Base-by-base conservation (phyloP, 2,113 vertebrate genomes). In the Beaufortia kweichowensis region DNA sequence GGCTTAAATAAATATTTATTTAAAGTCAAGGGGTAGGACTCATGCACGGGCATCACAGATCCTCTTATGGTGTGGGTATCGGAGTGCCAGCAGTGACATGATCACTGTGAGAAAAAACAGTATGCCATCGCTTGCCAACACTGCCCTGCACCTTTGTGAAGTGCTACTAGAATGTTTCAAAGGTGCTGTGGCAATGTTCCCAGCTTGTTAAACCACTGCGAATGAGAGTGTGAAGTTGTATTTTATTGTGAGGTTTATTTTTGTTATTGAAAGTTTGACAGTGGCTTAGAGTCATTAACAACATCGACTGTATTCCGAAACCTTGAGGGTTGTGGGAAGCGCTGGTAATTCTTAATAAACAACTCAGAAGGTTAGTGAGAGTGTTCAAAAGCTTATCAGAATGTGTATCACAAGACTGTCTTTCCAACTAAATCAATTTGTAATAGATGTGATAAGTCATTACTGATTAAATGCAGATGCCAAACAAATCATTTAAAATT, bases 31-130 rank as follows among this genome's bases (percentile, higher is more conserved):
- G 64, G 31, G 67, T 74, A 61, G 21, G 56, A 46, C 55, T 35
- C 77, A 74, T 76, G 73, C 75, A 53, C 24, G 55, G 55, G 65
- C 26, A 59, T 56, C 62, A 65, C 67, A 79, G 41, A 75, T 66
- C 81, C 81, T 82, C 77, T 82, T 82, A 83, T 83, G 81, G 81
- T 77, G 63, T 77, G 41, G 59, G 74, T 75, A 79, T 79, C 81
- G 62, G 66, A 9, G 66, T 79, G 60, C 71, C 80, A 59, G 10
- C 46, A 33, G 71, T 43, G 66, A 65, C 81, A 82, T 66, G 66
- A 76, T n/a, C 21, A 48, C 21, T 66, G 55, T 82, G 81, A 82
- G 62, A 29, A 79, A 77, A 79, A 82, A 41, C 81, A 82, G 81
- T 46, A 66, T 59, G 59, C n/a, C 57, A 70, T 24, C 9, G 61